Evolutionary conservation across 2,888 invertebrate genomes (phyloP), one percentile per base, ranked within the genome.

Genomic region (Phania funesta): DNA sequence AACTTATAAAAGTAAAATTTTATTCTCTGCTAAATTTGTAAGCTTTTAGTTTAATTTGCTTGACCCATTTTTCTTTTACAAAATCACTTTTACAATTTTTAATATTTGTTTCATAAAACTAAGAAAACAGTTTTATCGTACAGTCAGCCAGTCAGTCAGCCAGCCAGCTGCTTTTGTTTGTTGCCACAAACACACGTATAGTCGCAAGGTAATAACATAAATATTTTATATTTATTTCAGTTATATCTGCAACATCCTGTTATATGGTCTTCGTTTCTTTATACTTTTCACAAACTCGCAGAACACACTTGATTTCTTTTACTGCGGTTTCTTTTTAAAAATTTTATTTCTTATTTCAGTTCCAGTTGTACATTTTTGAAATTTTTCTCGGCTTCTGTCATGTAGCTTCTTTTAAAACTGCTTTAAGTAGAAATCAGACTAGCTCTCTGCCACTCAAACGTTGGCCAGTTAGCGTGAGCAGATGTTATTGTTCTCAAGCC

Each of bases 401-500:
- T 60, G n/a, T 60, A 41, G 44, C 41, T 62, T 16, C 44, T 22
- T 29, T 29, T 9, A 44, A 41, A 73, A 73, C 8, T 16, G 75
- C 56, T 67, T 65, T 67, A 56, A 44, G 26, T 32, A n/a, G 16
- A 52, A 62, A 32, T 52, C 44, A 18, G 8, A 11, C 44, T 4
- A 24, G 1, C 54, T 13, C 29, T 32, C 3, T 35, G 4, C 11
- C 13, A 16, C 7, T 8, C 29, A 38, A 38, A 2, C 18, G n/a
- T 22, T 44, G 32, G 56, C 20, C 48, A 67, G 46, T 56, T 48
- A 56, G 11, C n/a, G n/a, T 11, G 8, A 58, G 65, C 75, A 75
- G 75, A 56, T 75, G 75, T 75, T 58, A 48, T 48, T 26, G 4
- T 74, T 74, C 74, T 46, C 65, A 65, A 48, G 24, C 1, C 20